Base-by-base conservation (phyloP, 1,140 invertebrate species). In the Himalopsyche phryganea region DNA sequence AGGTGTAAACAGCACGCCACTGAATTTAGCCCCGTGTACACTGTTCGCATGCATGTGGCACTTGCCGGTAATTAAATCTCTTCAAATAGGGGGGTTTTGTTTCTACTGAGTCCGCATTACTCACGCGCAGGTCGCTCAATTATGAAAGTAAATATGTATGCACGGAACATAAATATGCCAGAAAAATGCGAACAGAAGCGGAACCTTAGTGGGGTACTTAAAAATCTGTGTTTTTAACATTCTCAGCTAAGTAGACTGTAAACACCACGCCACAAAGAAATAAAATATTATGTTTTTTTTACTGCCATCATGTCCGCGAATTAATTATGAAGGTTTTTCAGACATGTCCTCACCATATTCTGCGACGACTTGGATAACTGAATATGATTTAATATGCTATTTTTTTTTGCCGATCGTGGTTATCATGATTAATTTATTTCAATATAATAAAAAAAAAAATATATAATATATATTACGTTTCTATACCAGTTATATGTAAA, bases 31-130 rank as follows among this genome's bases (percentile, higher is more conserved):
- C 38, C 38, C 15, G 38, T 40, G 11, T 40, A 40, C n/a, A 3
- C 38, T 45, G 42, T 46, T 54, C 35, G 53, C 45, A 41, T 55
- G 53, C 53, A 48, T 23, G 13, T 33, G 53, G 45, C 53, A 40
- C 53, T 56, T 56, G 53, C 11, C 41, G 44, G 53, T 56, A 56
- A 56, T 56, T 56, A 56, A 48, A 56, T 56, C 53, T 56, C 45
- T 48, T 23, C 45, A 32, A 41, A 44, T 10, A 19, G 17, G 10
- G 2, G 23, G 23, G 23, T 3, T 28, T 28, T 28, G 23, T 28
- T 28, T 28, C 23, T 28, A 28, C 23, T 5, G 23, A 28, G 23
- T 28, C 23, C 23, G 23, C 23, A 28, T 28, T 28, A 28, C 23
- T 28, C 23, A 28, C 23, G 23, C 20, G 13, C 40, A 10, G 20